Evolutionary conservation across 2,113 vertebrate species (phyloP), one percentile per base, ranked within the genome.

Genomic region (Ctenomys sociabilis): DNA sequence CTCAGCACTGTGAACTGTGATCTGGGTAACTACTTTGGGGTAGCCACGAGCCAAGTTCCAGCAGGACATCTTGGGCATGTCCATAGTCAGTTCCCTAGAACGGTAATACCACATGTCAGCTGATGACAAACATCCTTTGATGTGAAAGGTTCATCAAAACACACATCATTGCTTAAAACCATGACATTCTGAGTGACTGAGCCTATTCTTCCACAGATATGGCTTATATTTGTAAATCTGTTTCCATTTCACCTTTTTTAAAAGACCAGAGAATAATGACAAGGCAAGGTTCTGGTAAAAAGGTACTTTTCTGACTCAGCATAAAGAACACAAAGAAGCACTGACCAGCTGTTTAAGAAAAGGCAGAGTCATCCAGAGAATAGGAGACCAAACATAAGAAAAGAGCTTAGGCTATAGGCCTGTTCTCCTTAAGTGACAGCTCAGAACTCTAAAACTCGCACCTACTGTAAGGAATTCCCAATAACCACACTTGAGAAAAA

Each of bases 41-140:
- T 99, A 99, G 73, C 99, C 99, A 10, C 98, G 92, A 57, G 99
- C 98, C 19, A 99, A 97, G 97, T 97, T 99, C 99, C 99, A 99
- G 96, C 99, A 99, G 0, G 95, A 98, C 85, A 98, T 95, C 88
- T 94, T 89, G 35, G 99, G 99, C 91, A 99, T 99, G 85, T 99
- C 99, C 84, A 97, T 87, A 2, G 97, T 98, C 97, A 99, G 97
- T 96, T 99, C 99, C 97, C 99, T 99, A 97, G 59, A 98, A 98
- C 28, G 95, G 90, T 16, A 84, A 94, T 64, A 95, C 88, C 37
- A 84, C 14, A 52, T 16, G 10, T 54, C 64, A 91, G 49, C 26
- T 21, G 54, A 84, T 85, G 63, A 90, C 13, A 30, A 93, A 54
- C 13, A 72, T 4, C 5, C 80, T 89, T 81, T 73, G 52, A 73